Percentiles rank a stretch among this genome's conserved stretches.
Evolutionary conservation across 2,888 invertebrate genomes (phyloP).

Genomic region (Drosophila kambysellisi): DNA sequence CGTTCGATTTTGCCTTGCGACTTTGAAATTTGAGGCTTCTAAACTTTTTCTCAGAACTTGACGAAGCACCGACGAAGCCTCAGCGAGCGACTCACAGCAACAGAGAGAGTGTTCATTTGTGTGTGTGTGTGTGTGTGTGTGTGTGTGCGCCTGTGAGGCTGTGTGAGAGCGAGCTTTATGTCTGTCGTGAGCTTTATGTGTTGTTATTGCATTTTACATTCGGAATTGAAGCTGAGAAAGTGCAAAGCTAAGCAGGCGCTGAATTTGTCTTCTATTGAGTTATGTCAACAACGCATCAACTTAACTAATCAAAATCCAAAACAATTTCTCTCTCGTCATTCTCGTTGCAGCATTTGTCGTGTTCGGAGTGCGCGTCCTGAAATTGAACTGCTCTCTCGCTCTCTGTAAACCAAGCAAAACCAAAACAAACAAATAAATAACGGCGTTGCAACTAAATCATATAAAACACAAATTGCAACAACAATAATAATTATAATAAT

Average conservation of each 20-base stretch:
- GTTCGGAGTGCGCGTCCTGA: conserved; percentile 72
- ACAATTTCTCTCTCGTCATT: conserved; percentile 67
- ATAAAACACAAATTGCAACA: conserved; percentile 20
- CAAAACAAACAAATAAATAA: conserved; percentile 20
- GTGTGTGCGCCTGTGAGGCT: neutral
- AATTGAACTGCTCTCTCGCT: conserved; percentile 45
- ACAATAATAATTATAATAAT: conserved; percentile 11
- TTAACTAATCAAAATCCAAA: conserved; percentile 55
- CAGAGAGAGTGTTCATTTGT: neutral
- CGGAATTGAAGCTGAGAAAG: conserved; percentile 30
- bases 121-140: neutral
- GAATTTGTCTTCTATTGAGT: conserved; percentile 49
- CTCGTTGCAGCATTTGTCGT: conserved; percentile 84
- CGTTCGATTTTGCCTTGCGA: conserved; percentile 35
- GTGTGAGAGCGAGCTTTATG: conserved; percentile 25
- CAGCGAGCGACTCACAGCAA: neutral
- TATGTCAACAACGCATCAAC: conserved; percentile 56
- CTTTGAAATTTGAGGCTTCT: conserved; percentile 71
- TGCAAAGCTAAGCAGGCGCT: conserved; percentile 60
- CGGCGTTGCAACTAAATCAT: conserved; percentile 9
- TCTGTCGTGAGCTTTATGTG: conserved; percentile 22
- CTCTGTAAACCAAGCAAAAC: conserved; percentile 23
- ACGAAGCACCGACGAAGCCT: neutral
- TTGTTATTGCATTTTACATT: conserved; percentile 49
- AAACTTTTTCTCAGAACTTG: conserved; percentile 53